Conservation (phyloP, 2,888 invertebrate species). For the Unio delphinus region DNA sequence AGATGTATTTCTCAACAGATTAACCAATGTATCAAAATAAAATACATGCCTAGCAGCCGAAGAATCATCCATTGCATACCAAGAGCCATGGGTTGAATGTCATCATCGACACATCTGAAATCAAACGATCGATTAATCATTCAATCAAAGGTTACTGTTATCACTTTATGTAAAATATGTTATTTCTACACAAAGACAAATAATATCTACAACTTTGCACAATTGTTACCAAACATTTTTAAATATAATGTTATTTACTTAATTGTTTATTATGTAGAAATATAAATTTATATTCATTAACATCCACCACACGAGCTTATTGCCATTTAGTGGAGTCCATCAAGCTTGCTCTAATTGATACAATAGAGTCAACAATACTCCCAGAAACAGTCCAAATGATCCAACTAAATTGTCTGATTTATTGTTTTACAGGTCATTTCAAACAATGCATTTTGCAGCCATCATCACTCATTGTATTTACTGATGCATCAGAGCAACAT, state of each 20-base stretch:
- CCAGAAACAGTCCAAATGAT: conserved; percentile 46
- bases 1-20: no score
- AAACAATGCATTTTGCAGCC: no score
- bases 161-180: no score
- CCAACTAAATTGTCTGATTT: conserved; percentile 44
- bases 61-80: conserved; percentile 47
- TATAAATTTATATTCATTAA: no score
- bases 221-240: no score
- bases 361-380: conserved; percentile 39
- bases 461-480: no score
- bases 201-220: no score
- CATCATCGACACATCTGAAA: conserved; percentile 41
- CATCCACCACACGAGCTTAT: conserved; percentile 14
- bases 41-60: conserved; percentile 37
- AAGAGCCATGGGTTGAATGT: conserved; percentile 41
- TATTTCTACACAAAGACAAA: no score
- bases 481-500: no score
- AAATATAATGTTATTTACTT: no score
- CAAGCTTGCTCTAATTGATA: conserved; percentile 38
- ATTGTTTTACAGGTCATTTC: not conserved
- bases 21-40: not conserved
- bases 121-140: not conserved
- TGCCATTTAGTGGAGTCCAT: conserved; percentile 32
- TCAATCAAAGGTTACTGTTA: no score
- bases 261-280: no score